Evolutionary conservation across 2,888 invertebrate species (phyloP).

Genomic region (Drymonia ruficornis): DNA sequence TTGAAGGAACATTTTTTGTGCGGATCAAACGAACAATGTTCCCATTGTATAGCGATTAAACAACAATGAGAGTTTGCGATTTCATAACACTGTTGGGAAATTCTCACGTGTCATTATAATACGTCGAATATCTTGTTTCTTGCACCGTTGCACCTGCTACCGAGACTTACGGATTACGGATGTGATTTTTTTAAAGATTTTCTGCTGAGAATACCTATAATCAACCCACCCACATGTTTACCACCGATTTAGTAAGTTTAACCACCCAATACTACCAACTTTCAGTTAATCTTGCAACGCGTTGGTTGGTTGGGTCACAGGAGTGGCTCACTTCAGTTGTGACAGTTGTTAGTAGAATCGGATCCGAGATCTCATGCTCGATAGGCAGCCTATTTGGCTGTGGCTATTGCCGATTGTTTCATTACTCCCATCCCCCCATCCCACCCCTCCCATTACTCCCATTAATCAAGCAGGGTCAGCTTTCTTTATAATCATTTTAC

Average conservation of each 20-base stretch:
- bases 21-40: slow-evolving; percentile 61
- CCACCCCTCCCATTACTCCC: too few species aligned
- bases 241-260: background rate
- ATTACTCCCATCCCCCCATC: too few species aligned
- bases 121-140: slow-evolving; percentile 37
- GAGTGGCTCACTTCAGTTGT: too few species aligned
- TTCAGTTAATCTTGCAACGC: too few species aligned
- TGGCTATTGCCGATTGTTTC: too few species aligned
- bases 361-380: too few species aligned
- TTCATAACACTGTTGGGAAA: slow-evolving; percentile 71
- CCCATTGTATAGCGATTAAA: slow-evolving; percentile 68
- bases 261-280: too few species aligned
- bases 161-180: slow-evolving; percentile 20
- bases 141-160: slow-evolving; percentile 59
- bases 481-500: too few species aligned
- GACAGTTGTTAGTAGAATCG: too few species aligned
- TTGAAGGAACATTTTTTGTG: slow-evolving; percentile 39
- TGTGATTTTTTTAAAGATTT: slow-evolving; percentile 8
- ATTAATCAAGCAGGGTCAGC: too few species aligned
- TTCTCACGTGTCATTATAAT: slow-evolving; percentile 69
- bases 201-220: background rate
- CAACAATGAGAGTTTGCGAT: slow-evolving; percentile 68
- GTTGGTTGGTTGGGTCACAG: too few species aligned
- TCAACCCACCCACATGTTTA: background rate
- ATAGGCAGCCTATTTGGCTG: too few species aligned